Evolutionary conservation across 2,888 invertebrate species (phyloP), one percentile per base, ranked within the genome.

Genomic region (Epistrophe eligans): DNA sequence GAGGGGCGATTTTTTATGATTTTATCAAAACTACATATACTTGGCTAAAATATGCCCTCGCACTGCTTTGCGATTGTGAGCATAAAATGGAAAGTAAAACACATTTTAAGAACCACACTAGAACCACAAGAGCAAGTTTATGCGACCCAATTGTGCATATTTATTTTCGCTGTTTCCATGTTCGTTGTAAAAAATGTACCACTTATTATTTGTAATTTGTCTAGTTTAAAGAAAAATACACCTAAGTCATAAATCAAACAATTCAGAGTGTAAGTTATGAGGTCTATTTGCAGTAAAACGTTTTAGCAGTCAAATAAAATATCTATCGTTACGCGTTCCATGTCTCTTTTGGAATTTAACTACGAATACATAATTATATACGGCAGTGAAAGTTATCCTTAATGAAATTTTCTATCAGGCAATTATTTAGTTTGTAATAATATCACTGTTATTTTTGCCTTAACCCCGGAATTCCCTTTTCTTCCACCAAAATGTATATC

Each of bases 401-500:
- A 28, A 70, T 70, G 24, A 55, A 70, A 70, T 52, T 55, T 70
- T 70, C 24, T 24, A 55, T 38, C 5, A 52, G 17, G 40, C n/a
- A 70, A 70, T 70, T n/a, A n/a, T n/a, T n/a, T 52, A 70, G 38
- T 70, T 55, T 40, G 24, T 55, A 24, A 19, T 35, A 66, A 19
- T 50, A 38, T 35, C 15, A 38, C 24, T 15, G 24, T 32, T 3
- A 28, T 55, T 28, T 7, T 43, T 43, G 6, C 15, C 24, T 24
- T 8, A 24, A 3, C 3, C 24, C 15, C 10, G 1, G 1, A 24
- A 3, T 15, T 13, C 7, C 52, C 13, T 7, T 13, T 1, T 15
- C 5, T 2, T 6, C 19, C 13, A n/a, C 7, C 15, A 24, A 52
- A 24, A 2, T 6, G 4, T 9, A 43, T 15, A 40, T 8, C 19